Conservation (phyloP, 2,113 vertebrate genomes). For the Xyrauchen texanus region DNA sequence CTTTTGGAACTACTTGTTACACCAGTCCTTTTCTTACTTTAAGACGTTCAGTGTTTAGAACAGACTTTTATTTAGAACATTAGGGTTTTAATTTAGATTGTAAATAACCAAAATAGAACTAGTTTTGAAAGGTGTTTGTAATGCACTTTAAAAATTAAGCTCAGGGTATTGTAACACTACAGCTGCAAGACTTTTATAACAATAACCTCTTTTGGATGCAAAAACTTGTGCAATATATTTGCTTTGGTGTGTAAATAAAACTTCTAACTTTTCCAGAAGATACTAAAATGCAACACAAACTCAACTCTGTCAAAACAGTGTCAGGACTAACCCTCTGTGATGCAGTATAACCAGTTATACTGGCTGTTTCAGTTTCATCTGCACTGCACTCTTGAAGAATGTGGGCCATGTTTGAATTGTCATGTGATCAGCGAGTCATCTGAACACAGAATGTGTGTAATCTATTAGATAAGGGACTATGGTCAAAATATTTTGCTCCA, state of each 20-base stretch:
- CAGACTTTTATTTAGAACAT: not conserved
- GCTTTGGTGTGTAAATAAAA: not conserved
- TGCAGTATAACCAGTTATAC: conserved; percentile 26
- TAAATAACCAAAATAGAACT: not conserved
- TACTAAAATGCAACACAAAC: not conserved
- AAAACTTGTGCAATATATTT: conserved; percentile 11
- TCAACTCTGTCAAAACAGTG: not conserved
- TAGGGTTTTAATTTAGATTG: not conserved
- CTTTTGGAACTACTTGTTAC: not conserved
- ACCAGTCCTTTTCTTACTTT: not conserved
- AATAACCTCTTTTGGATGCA: not conserved
- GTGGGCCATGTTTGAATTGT: not conserved
- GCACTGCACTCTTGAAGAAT: not conserved
- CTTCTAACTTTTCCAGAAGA: not conserved
- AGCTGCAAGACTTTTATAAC: too few species aligned
- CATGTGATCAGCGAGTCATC: not conserved
- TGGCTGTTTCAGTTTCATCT: not conserved
- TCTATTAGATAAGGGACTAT: not conserved
- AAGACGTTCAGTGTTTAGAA: not conserved
- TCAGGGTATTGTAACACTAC: not conserved
- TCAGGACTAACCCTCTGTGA: not conserved
- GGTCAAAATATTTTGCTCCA: too few species aligned
- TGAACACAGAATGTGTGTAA: not conserved
- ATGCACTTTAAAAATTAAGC: too few species aligned
- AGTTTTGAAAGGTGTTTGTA: too few species aligned